Percentiles rank a stretch among this genome's conserved stretches.
Evolutionary conservation across 2,888 invertebrate genomes (phyloP).

Genomic region (Barypeithes pellucidus): DNA sequence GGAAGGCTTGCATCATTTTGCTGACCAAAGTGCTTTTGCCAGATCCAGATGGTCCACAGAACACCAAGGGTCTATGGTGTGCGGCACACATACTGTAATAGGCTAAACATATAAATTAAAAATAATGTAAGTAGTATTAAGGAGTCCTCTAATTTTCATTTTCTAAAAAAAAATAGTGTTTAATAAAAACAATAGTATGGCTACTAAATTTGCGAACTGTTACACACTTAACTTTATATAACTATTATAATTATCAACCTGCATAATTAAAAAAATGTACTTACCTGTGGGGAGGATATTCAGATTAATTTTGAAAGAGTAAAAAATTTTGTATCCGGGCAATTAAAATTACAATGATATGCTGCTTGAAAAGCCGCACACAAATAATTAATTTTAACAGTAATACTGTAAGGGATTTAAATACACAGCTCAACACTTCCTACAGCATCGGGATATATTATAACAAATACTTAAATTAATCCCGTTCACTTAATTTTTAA

Average conservation of each 20-base stretch:
- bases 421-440: not conserved
- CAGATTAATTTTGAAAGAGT: conserved; percentile 5
- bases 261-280: not conserved
- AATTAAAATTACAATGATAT: not conserved
- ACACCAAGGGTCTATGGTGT: conserved; percentile 79
- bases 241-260: not conserved
- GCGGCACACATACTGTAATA: conserved; percentile 22
- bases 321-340: not conserved
- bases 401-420: not conserved
- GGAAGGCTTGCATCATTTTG: conserved; percentile 88
- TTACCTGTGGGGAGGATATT: conserved; percentile 20
- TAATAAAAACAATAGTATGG: not conserved
- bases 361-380: conserved; percentile 1
- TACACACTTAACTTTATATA: not conserved
- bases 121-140: not conserved
- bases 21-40: conserved; percentile 96
- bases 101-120: conserved; percentile 4
- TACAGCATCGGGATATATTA: not conserved
- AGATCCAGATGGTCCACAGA: conserved; percentile 96
- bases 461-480: too few relatives aligned
- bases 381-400: not conserved
- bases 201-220: not conserved
- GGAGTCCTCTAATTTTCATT: not conserved
- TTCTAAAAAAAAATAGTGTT: not conserved
- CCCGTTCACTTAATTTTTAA: too few relatives aligned